Evolutionary conservation across 2,888 invertebrate genomes (phyloP).

Genomic region (Pachymerium ferrugineum): DNA sequence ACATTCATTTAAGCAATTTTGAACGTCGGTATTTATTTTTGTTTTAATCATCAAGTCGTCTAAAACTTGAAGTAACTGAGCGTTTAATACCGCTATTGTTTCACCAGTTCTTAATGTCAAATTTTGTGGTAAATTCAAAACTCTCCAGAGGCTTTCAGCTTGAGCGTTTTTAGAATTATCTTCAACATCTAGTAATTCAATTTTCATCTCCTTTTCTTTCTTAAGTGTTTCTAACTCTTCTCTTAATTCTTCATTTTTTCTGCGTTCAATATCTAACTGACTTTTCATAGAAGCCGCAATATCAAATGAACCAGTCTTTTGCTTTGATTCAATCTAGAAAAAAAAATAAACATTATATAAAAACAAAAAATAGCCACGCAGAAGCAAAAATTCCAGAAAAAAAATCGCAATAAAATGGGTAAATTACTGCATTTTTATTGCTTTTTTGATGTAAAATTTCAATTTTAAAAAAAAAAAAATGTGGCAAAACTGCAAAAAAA

Average conservation of each 20-base stretch:
- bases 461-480: too few species aligned
- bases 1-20: background rate
- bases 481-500: too few species aligned
- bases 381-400: too few species aligned
- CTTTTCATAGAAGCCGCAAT: background rate
- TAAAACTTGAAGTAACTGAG: background rate
- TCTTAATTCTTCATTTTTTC: background rate
- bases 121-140: background rate
- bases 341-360: background rate
- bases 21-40: background rate
- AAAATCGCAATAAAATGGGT: too few species aligned
- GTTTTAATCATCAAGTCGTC: background rate
- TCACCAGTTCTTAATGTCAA: background rate
- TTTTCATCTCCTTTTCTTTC: background rate
- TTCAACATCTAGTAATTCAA: background rate
- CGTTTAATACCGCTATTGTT: background rate
- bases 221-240: background rate
- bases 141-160: background rate
- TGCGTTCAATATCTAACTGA: background rate
- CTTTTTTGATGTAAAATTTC: too few species aligned
- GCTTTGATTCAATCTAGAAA: conserved; percentile 16
- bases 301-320: background rate
- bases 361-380: background rate
- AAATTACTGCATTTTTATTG: too few species aligned
- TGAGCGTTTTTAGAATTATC: background rate